Evolutionary conservation across 2,888 invertebrate genomes (phyloP), one percentile per base, ranked within the genome.

Genomic region (Nemoura dubitans): DNA sequence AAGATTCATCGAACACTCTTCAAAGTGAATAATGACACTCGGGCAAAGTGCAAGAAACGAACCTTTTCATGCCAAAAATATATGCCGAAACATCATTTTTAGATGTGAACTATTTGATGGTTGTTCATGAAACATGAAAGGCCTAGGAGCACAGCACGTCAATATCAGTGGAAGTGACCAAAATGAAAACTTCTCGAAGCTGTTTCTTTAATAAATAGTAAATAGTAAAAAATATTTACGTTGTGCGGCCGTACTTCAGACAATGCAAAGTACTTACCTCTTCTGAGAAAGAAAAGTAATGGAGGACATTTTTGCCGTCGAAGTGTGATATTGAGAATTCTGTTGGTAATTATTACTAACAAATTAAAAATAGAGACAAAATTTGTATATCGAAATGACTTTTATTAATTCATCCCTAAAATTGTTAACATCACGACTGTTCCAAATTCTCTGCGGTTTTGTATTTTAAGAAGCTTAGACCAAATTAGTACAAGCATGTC

Each of bases 291-390:
- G 16, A 59, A 21, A 21, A 59, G 21, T 59, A 59, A 16, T 21
- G 21, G 59, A 59, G 59, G 59, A 59, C 59, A 59, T 59, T 21
- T n/a, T 59, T 10, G 59, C 10, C 59, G 59, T 59, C 6, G 59
- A 7, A 59, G 59, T 59, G 59, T 59, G 59, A 59, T 59, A 59
- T 21, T 59, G 59, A 59, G 59, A 59, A 59, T 59, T 59, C 3
- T 59, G 59, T 59, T 59, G 59, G 59, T 59, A 59, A 59, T 59
- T 59, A 59, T 59, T 59, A 21, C 59, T 59, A 59, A 59, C 59
- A 59, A 59, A 59, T 59, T 59, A 59, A 59, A 7, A 59, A 59
- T 59, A 59, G 59, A 59, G 6, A 59, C 3, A 59, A 59, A 16
- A 16, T 59, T 7, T 59, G 21, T 59, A 59, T 59, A 7, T 16